A percentile compares a stretch with the other conserved stretches of the same genome.
phyloP scores from a whole-genome alignment of 1,140 invertebrate genomes.

The Drosophila ananassae region DNA sequence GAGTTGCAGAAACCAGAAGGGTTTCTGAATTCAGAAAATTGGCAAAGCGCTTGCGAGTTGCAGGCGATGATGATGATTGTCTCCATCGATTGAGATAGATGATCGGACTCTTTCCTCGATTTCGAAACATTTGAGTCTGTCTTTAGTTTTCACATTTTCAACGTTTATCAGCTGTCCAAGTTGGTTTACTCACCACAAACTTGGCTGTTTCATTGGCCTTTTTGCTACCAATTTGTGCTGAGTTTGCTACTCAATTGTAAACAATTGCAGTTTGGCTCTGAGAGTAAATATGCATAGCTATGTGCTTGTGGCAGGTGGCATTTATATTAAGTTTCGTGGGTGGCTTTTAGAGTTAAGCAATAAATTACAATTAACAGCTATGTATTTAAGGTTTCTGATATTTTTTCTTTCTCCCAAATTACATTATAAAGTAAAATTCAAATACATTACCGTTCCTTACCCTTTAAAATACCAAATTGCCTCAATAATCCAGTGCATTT shows the following conservation, averaged over 20 bases:
- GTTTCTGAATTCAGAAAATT: slow-evolving; percentile 2
- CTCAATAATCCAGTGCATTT: not conserved
- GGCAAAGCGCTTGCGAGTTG: slow-evolving; percentile 3
- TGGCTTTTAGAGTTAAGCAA: slow-evolving; percentile 8
- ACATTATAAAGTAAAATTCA: too few relatives aligned
- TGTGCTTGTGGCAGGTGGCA: slow-evolving; percentile 33
- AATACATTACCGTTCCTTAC: too few relatives aligned
- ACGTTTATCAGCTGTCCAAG: slow-evolving; percentile 37
- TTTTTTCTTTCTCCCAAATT: too few relatives aligned
- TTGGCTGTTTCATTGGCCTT: slow-evolving; percentile 27
- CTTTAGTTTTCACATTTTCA: slow-evolving; percentile 31
- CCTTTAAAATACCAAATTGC: too few relatives aligned
- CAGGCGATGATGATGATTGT: slow-evolving; percentile 25
- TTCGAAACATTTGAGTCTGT: slow-evolving; percentile 28
- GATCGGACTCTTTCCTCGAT: slow-evolving; percentile 29
- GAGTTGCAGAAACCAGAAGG: slow-evolving; percentile 9
- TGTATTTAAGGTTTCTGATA: not conserved
- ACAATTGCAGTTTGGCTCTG: slow-evolving; percentile 64
- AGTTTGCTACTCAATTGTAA: slow-evolving; percentile 71
- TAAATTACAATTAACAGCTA: slow-evolving; percentile 5
- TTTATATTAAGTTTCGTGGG: slow-evolving; percentile 12
- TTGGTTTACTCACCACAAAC: slow-evolving; percentile 8
- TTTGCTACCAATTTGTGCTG: slow-evolving; percentile 49
- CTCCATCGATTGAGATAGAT: slow-evolving; percentile 29
- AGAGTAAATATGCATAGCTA: slow-evolving; percentile 25